These are phyloP conservation scores for Anabas testudineus DNA, from an alignment of 2,797 vertebrate species.

Conservation along the genomic window DNA sequence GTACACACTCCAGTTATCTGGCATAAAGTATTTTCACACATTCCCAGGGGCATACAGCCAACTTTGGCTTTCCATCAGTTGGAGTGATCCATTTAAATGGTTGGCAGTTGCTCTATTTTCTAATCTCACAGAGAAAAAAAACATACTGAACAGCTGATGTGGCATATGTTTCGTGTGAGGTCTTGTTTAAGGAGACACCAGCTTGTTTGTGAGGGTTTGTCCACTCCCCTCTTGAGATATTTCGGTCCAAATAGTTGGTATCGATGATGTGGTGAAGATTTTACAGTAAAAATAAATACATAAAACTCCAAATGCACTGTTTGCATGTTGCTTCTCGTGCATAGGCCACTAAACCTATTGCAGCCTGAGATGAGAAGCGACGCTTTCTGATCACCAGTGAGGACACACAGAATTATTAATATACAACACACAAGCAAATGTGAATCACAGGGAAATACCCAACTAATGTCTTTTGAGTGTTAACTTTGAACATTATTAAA, in stretches of 20 bases:
- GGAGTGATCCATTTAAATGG: slow-evolving; percentile 37
- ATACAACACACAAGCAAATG: too few relatives aligned
- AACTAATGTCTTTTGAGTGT: not conserved
- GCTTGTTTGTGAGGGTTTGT: not conserved
- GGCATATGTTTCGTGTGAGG: slow-evolving; percentile 10
- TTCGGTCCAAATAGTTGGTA: not conserved
- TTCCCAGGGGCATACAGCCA: slow-evolving; percentile 43
- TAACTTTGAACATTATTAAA: not conserved
- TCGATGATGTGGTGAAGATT: not conserved
- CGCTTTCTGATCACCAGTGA: not conserved
- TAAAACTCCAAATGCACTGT: not conserved
- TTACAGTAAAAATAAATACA: not conserved
- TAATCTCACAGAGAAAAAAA: slow-evolving; percentile 6
- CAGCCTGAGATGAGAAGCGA: not conserved
- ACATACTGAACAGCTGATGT: slow-evolving; percentile 23
- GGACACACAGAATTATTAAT: not conserved
- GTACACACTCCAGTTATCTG: slow-evolving; percentile 40
- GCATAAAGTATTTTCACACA: slow-evolving; percentile 34
- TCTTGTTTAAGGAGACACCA: not conserved
- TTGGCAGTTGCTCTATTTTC: slow-evolving; percentile 30
- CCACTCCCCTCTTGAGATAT: not conserved
- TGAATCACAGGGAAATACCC: too few relatives aligned
- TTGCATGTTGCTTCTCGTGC: not conserved
- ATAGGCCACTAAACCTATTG: not conserved
- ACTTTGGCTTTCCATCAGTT: slow-evolving; percentile 35